Evolutionary conservation across 1,140 invertebrate genomes (phyloP).

Genomic region (Acromyrmex heyeri): DNA sequence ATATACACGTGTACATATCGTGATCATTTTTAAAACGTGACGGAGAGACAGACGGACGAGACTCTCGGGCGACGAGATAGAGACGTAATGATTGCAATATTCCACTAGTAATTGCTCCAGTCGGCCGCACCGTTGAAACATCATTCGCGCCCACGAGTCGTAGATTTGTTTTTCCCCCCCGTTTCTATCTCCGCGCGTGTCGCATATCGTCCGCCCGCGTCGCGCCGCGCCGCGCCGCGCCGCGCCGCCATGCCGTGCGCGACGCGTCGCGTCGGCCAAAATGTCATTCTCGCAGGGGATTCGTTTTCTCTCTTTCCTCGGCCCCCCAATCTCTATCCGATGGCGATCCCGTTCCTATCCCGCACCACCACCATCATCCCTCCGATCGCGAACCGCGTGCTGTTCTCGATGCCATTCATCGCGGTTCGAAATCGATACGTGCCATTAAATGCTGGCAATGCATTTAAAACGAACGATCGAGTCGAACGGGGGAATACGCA

Average conservation of each 20-base stretch:
- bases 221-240: too few relatives aligned
- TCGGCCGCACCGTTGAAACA: conserved; percentile 74
- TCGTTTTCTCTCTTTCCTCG: conserved; percentile 50
- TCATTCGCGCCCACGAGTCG: conserved; percentile 71
- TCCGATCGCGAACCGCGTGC: conserved; percentile 34
- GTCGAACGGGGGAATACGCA: conserved; percentile 1
- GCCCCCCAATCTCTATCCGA: conserved; percentile 37
- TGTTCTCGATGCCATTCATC: conserved; percentile 71
- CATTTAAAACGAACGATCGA: conserved; percentile 67
- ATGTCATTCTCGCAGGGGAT: conserved; percentile 68
- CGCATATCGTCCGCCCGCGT: conserved; percentile 33
- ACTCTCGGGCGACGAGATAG: conserved; percentile 57
- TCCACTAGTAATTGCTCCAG: conserved; percentile 75
- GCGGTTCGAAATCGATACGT: conserved; percentile 68
- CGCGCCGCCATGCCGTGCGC: conserved; percentile 9
- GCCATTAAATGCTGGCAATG: conserved; percentile 67
- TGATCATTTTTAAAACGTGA: conserved; percentile 68
- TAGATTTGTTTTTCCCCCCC: conserved; percentile 73
- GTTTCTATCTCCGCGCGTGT: conserved; percentile 42
- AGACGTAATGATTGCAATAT: conserved; percentile 77
- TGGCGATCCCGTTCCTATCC: neutral
- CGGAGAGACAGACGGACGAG: conserved; percentile 48
- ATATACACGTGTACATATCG: conserved; percentile 21
- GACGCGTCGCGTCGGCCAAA: conserved; percentile 52
- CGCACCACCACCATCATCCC: neutral